Percentiles rank a stretch among this genome's conserved stretches.
Evolutionary conservation across 2,888 invertebrate genomes (phyloP).

Genomic region (Desoria tigrina): DNA sequence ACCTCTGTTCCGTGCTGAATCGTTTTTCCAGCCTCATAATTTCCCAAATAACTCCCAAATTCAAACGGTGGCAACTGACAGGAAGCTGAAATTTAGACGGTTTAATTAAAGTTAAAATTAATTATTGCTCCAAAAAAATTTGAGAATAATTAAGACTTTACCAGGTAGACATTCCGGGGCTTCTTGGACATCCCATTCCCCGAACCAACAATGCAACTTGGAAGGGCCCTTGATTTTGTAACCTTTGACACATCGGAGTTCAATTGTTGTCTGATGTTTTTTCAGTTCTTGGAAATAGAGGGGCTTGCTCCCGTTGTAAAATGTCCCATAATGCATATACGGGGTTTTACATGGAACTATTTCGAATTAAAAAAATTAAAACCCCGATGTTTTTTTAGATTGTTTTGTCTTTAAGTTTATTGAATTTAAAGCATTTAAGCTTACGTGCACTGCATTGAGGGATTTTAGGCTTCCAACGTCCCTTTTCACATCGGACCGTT

Average conservation of each 20-base stretch:
- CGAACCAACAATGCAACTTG: slow-evolving; percentile 74
- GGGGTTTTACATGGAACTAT: slow-evolving; percentile 51
- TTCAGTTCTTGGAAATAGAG: slow-evolving; percentile 59
- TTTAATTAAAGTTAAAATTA: slow-evolving; percentile 4
- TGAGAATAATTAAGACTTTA: too few relatives aligned
- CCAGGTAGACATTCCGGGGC: slow-evolving; percentile 77
- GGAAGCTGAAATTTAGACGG: slow-evolving; percentile 66
- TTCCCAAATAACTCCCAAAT: slow-evolving; percentile 72
- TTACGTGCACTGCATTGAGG: slow-evolving; percentile 79
- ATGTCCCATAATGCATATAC: slow-evolving; percentile 47
- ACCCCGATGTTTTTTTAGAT: not conserved
- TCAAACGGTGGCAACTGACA: slow-evolving; percentile 69
- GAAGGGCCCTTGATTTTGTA: slow-evolving; percentile 64
- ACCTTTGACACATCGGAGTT: slow-evolving; percentile 36
- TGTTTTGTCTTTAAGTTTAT: not conserved
- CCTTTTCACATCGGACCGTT: slow-evolving; percentile 59
- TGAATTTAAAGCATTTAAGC: slow-evolving; percentile 1
- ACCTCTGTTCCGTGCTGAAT: slow-evolving; percentile 80
- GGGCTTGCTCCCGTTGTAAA: slow-evolving; percentile 52
- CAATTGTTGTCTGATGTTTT: slow-evolving; percentile 63
- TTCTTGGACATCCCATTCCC: slow-evolving; percentile 74
- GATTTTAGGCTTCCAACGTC: slow-evolving; percentile 79
- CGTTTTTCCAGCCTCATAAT: slow-evolving; percentile 73
- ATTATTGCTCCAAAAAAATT: too few relatives aligned
- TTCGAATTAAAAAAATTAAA: not conserved